Evolutionary conservation across 2,797 vertebrate genomes (phyloP).

Genomic region (Lacerta agilis): DNA sequence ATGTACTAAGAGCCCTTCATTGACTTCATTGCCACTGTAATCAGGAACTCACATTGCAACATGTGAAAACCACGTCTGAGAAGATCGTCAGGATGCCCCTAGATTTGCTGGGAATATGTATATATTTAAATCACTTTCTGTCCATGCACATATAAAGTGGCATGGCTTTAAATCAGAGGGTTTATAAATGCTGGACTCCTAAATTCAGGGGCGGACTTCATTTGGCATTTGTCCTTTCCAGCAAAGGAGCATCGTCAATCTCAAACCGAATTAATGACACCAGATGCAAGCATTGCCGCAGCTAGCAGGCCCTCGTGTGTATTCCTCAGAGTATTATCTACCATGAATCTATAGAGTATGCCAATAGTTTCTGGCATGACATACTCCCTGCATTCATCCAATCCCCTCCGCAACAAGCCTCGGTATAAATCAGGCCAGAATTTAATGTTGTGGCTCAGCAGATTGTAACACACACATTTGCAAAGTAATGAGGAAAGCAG

Average conservation of each 20-base stretch:
- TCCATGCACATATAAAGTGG: background rate
- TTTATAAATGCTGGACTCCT: conserved; percentile 5
- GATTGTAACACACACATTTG: background rate
- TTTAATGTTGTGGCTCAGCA: background rate
- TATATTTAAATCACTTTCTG: background rate
- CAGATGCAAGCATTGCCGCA: conserved; percentile 23
- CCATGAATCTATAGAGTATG: background rate
- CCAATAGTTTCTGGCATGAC: background rate
- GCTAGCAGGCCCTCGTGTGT: background rate
- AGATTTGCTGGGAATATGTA: background rate
- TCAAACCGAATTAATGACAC: conserved; percentile 37
- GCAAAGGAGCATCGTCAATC: conserved; percentile 23
- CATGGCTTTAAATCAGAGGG: background rate
- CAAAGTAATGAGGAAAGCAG: background rate
- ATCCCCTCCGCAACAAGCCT: background rate
- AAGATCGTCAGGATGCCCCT: background rate
- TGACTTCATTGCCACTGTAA: background rate
- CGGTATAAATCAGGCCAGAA: conserved; percentile 43
- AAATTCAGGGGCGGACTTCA: conserved; percentile 17
- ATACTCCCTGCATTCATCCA: background rate
- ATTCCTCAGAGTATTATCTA: background rate
- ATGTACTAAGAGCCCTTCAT: background rate
- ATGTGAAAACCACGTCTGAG: background rate
- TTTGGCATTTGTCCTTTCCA: background rate
- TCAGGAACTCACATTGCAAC: background rate